Conservation (phyloP, 2,888 invertebrate species). For the Campoletis raptor region DNA sequence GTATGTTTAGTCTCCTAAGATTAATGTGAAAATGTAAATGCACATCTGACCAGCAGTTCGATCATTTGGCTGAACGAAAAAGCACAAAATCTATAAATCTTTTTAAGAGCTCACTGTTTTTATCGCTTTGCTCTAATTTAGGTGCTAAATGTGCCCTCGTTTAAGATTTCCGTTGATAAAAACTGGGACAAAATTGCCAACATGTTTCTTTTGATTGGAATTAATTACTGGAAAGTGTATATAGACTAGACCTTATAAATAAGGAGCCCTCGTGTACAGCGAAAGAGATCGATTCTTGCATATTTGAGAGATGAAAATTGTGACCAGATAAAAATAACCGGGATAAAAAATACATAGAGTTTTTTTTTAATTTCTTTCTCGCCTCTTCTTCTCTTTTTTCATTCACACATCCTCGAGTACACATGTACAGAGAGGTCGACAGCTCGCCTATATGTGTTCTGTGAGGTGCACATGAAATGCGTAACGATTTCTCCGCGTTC, state of each 20-base stretch:
- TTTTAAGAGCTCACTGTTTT: neutral
- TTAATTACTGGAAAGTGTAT: neutral
- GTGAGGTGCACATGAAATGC: slow-evolving; percentile 49
- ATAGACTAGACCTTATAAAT: neutral
- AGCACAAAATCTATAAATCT: neutral
- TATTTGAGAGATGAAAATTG: slow-evolving; percentile 6
- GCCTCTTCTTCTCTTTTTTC: neutral
- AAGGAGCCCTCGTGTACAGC: neutral
- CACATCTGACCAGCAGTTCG: neutral
- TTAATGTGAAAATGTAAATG: neutral
- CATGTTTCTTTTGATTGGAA: neutral
- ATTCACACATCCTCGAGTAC: slow-evolving; percentile 13
- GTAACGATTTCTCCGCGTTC: slow-evolving; percentile 66
- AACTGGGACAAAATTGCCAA: neutral
- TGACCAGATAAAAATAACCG: slow-evolving; percentile 5
- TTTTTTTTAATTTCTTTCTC: neutral
- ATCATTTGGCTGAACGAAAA: neutral
- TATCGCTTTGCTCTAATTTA: neutral
- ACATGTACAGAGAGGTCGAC: slow-evolving; percentile 11
- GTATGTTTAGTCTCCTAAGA: neutral
- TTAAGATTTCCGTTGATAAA: neutral
- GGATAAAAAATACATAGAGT: slow-evolving; percentile 8
- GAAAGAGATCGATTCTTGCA: neutral
- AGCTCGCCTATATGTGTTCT: slow-evolving; percentile 21
- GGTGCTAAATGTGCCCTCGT: neutral